Percentiles rank a stretch among this genome's conserved stretches.
Conservation (phyloP, 1,140 invertebrate genomes). For the Eurosta solidaginis region DNA sequence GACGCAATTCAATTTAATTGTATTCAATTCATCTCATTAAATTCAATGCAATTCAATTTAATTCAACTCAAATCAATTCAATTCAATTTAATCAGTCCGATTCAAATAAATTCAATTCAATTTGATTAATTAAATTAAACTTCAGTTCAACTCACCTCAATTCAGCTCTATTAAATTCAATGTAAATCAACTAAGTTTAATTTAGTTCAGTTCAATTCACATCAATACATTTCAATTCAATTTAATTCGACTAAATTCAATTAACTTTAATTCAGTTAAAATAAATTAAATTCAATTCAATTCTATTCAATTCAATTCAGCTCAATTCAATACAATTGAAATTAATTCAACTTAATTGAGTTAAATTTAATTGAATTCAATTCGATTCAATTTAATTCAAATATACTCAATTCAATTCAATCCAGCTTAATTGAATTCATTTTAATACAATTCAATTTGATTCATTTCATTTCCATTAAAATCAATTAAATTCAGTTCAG, state of each 20-base stretch:
- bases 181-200: not conserved
- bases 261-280: constrained; percentile 5
- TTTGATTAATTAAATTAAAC: constrained; percentile 15
- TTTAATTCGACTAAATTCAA: too few relatives aligned
- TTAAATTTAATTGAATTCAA: not conserved
- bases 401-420: constrained; percentile 20
- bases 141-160: constrained; percentile 29
- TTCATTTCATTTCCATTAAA: constrained; percentile 31
- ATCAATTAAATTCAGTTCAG: constrained; percentile 29
- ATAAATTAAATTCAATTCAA: not conserved
- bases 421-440: not conserved
- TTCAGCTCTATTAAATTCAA: constrained; percentile 28
- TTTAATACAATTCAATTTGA: constrained; percentile 16
- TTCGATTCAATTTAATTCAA: constrained; percentile 4
- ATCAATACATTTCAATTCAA: not conserved
- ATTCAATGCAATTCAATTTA: not conserved
- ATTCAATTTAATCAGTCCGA: constrained; percentile 23
- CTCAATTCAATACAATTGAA: constrained; percentile 20
- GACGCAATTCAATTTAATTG: not conserved
- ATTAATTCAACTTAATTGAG: not conserved
- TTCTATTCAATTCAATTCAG: constrained; percentile 16
- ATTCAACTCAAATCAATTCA: constrained; percentile 29
- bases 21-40: not conserved
- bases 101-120: constrained; percentile 25
- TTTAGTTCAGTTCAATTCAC: not conserved